Conservation (phyloP, 2,797 vertebrate genomes). For the Parauchenoglanis punctatus region DNA sequence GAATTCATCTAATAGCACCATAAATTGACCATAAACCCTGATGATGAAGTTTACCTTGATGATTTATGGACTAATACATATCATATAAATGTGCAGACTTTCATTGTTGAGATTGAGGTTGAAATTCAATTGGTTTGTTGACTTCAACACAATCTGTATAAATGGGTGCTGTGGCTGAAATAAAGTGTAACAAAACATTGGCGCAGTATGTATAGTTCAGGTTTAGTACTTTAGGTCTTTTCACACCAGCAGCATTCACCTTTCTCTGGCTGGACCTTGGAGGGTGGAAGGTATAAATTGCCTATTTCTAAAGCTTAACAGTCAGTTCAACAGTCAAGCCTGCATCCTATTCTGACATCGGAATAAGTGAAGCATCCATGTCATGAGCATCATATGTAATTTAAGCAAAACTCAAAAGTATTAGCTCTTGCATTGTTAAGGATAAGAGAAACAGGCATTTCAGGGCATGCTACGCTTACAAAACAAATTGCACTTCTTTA, state of each 20-base stretch:
- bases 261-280: background rate
- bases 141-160: constrained; percentile 29
- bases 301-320: background rate
- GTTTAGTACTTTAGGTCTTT: background rate
- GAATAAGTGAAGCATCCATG: background rate
- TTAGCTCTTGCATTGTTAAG: background rate
- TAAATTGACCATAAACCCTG: constrained; percentile 47
- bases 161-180: constrained; percentile 5
- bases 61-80: constrained; percentile 42
- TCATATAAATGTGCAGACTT: constrained; percentile 33
- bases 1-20: constrained; percentile 46
- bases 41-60: constrained; percentile 29
- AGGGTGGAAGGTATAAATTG: background rate
- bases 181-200: background rate
- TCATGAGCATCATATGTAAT: background rate
- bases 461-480: background rate
- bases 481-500: background rate
- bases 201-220: background rate
- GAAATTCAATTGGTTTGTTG: constrained; percentile 39
- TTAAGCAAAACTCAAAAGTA: background rate
- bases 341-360: background rate
- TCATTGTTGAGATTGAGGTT: constrained; percentile 52
- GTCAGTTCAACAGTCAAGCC: background rate
- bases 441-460: background rate
- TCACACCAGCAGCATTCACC: background rate